Evolutionary conservation across 2,888 invertebrate genomes (phyloP).

Genomic region (Drosophila gaucha): DNA sequence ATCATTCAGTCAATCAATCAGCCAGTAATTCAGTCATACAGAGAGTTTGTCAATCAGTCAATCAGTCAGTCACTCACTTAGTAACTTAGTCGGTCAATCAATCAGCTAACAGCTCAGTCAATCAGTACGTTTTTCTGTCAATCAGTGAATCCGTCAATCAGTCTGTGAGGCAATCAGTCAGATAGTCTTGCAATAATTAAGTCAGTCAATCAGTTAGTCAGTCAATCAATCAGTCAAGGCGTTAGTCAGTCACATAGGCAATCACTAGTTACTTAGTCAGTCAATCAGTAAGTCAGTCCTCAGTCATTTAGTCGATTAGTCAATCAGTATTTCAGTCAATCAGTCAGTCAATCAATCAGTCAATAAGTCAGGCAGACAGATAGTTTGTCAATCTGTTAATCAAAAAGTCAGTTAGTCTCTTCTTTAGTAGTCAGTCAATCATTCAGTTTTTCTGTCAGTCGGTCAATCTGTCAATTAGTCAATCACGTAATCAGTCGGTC

Average conservation of each 20-base stretch:
- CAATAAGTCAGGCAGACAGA: neutral
- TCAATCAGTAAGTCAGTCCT: neutral
- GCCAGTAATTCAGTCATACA: neutral
- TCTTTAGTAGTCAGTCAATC: neutral
- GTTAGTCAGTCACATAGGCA: no score
- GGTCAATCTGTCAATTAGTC: no score
- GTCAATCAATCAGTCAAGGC: neutral
- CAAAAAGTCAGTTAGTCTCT: neutral
- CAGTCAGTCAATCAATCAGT: neutral
- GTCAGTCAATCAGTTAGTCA: neutral
- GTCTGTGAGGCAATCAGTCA: no score
- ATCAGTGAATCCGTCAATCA: neutral
- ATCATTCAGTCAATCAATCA: neutral
- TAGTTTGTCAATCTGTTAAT: neutral
- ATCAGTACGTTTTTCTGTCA: no score
- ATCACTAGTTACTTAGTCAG: neutral
- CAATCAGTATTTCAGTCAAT: neutral
- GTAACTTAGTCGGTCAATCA: neutral
- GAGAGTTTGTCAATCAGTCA: neutral
- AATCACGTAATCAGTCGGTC: no score
- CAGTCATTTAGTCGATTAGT: neutral
- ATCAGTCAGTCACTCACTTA: neutral
- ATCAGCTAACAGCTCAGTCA: neutral
- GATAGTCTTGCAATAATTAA: no score
- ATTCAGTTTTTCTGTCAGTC: neutral